Evolutionary conservation across 2,888 invertebrate genomes (phyloP), one percentile per base, ranked within the genome.

Genomic region (Epistrophella euchroma): DNA sequence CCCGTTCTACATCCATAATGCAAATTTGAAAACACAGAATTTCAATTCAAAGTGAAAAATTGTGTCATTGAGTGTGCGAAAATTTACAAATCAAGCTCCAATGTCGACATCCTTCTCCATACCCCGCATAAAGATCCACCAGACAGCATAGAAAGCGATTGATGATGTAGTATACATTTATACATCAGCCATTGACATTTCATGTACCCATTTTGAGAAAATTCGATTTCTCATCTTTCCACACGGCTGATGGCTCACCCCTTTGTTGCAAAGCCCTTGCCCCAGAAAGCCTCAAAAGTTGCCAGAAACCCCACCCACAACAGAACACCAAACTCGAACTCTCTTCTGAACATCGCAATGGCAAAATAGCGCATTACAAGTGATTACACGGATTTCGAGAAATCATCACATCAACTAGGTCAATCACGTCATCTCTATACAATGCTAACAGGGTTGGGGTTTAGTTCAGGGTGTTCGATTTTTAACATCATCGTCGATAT

Each of bases 361-460:
- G 47, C 50, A 77, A 78, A 86, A 82, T 74, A 77, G 74, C 86
- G 74, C 82, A 86, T 86, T 86, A 86, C 86, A 78, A 86, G 86
- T 78, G 86, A 86, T 86, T 86, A 82, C 82, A 82, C 73, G 86
- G 82, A 86, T 86, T 82, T 76, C 50, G 74, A 71, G 82, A 71
- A 86, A 81, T 78, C 86, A 81, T 86, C 82, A 86, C 77, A 86
- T 82, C 81, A 86, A 82, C 82, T 77, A 78, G 82, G 86, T 82
- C 81, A 86, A 86, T 82, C 82, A 82, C 71, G 64, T 52, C 81
- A 77, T 50, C 32, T 40, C 55, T 52, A 37, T 52, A 52, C 55
- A 71, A 17, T 43, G 22, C 32, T 35, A 52, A 47, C 17, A 5
- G 40, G 15, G 40, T 58, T 19, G 19, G 19, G 66, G 35, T 35